phyloP scores from a whole-genome alignment of 1,140 invertebrate species.

The Lasaia peninsularis region DNA sequence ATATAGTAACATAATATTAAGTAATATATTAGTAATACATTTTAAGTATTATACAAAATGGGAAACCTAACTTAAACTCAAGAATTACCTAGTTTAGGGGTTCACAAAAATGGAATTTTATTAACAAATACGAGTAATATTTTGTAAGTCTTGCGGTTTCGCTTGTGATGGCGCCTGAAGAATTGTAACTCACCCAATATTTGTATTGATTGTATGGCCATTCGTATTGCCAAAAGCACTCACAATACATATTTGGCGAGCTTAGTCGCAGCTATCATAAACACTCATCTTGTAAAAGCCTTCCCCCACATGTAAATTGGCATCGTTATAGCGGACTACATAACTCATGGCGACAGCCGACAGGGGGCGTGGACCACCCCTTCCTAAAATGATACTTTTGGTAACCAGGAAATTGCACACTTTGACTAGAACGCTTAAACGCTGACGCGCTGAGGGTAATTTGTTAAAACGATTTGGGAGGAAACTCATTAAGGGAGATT shows the following conservation, averaged over 20 bases:
- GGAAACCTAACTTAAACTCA: no score
- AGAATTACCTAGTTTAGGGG: no score
- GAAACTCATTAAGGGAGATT: slow-evolving; percentile 1
- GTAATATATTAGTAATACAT: no score
- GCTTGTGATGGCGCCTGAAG: no score
- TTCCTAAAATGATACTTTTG: slow-evolving; percentile 62
- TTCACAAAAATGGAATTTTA: no score
- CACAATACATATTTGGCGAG: slow-evolving; percentile 5
- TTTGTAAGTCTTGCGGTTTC: no score
- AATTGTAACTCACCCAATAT: slow-evolving; percentile 16
- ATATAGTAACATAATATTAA: no score
- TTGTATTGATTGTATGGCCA: slow-evolving; percentile 1
- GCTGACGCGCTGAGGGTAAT: slow-evolving; percentile 30
- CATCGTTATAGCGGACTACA: slow-evolving; percentile 41
- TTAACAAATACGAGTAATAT: no score
- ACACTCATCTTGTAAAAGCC: slow-evolving; percentile 51
- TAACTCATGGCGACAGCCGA: slow-evolving; percentile 43
- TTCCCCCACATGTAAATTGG: slow-evolving; percentile 61
- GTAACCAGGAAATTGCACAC: slow-evolving; percentile 59
- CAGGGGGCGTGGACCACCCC: slow-evolving; percentile 37
- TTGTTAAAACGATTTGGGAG: slow-evolving; percentile 33
- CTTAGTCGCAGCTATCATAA: slow-evolving; percentile 34
- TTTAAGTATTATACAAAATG: no score
- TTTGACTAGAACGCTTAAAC: slow-evolving; percentile 48
- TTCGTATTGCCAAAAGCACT: slow-evolving; percentile 8